Conservation (phyloP, 2,888 invertebrate genomes). For the Pyrrhia umbra region DNA sequence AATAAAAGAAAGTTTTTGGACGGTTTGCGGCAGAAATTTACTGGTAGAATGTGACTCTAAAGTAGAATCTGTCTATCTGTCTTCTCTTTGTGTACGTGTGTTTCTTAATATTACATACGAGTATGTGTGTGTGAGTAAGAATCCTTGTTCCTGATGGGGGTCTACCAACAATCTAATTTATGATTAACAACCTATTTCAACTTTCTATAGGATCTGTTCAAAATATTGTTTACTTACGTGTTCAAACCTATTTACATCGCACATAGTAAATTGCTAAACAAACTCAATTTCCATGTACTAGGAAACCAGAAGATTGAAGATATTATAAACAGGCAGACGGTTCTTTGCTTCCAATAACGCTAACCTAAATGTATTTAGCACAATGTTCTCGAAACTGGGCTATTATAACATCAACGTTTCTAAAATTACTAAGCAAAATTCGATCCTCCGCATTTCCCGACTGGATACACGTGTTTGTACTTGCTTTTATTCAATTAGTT, state of each 20-base stretch:
- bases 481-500: conserved; percentile 1
- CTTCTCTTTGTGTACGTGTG: no score
- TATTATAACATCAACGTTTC: conserved; percentile 50
- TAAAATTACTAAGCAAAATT: conserved; percentile 50
- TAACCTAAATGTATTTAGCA: conserved; percentile 52
- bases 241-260: conserved; percentile 18
- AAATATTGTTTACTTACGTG: conserved; percentile 32
- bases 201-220: not conserved
- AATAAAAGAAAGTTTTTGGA: no score
- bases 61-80: no score
- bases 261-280: conserved; percentile 41
- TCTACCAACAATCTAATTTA: no score
- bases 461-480: not conserved
- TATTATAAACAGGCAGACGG: conserved; percentile 51
- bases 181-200: not conserved
- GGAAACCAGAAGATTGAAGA: conserved; percentile 38
- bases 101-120: no score
- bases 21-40: no score
- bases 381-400: conserved; percentile 52
- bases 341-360: conserved; percentile 28
- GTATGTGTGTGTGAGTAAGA: no score
- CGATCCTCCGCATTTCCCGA: conserved; percentile 31
- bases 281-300: conserved; percentile 23
- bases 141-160: no score
- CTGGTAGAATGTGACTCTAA: no score